Conservation (phyloP, 2,113 vertebrate genomes). For the Thunnus maccoyii region DNA sequence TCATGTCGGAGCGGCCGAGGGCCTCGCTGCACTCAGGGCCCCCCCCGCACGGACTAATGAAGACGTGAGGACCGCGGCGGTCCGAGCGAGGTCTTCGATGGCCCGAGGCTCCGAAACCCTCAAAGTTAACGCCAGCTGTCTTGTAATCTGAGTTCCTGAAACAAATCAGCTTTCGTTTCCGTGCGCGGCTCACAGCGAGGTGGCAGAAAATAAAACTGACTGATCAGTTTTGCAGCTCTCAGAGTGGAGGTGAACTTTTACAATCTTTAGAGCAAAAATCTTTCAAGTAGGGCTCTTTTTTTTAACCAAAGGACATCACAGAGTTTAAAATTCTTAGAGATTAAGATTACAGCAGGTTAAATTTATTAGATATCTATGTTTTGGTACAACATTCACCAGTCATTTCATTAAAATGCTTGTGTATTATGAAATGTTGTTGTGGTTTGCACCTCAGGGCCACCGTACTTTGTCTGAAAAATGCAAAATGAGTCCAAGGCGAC, state of each 20-base stretch:
- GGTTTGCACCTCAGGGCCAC: too few species aligned
- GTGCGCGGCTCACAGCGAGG: not conserved
- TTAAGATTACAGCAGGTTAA: too few species aligned
- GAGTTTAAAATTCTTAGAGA: too few species aligned
- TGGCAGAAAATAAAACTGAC: constrained; percentile 16
- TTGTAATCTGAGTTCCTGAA: constrained; percentile 17
- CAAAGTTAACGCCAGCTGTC: constrained; percentile 40
- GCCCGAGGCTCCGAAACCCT: constrained; percentile 23
- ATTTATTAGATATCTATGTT: too few species aligned
- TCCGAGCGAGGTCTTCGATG: not conserved
- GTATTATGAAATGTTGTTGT: too few species aligned
- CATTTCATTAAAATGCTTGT: too few species aligned
- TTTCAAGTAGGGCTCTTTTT: too few species aligned
- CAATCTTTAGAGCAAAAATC: too few species aligned
- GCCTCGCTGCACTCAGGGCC: constrained; percentile 13
- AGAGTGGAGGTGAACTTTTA: not conserved
- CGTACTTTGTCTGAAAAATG: too few species aligned
- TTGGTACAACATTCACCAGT: too few species aligned
- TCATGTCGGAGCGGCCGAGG: constrained; percentile 58
- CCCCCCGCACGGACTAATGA: constrained; percentile 8
- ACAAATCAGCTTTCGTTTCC: not conserved
- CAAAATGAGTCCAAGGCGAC: too few species aligned
- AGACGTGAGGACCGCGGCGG: constrained; percentile 17
- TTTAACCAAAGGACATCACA: too few species aligned
- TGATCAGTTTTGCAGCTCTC: constrained; percentile 31